These are phyloP conservation scores for Engraulis encrasicolus DNA, from an alignment of 2,113 vertebrate genomes.

Conservation along the genomic window DNA sequence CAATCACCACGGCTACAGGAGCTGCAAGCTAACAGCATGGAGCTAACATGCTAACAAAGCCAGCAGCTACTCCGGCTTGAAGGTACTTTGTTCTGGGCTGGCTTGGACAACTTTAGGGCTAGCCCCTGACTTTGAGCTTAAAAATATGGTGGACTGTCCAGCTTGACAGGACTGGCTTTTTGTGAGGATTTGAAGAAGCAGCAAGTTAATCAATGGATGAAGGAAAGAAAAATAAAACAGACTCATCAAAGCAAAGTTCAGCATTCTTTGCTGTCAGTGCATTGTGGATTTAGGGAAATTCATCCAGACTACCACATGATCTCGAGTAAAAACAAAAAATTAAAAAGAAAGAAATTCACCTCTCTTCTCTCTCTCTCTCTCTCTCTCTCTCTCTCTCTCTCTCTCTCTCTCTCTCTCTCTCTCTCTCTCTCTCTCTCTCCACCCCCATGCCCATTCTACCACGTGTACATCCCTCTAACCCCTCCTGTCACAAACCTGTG, in stretches of 20 bases:
- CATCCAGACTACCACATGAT: conserved; percentile 81
- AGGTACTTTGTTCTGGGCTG: conserved; percentile 62
- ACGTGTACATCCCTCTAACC: conserved; percentile 59
- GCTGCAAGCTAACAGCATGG: conserved; percentile 67
- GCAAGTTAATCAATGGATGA: conserved; percentile 16
- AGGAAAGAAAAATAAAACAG: conserved; percentile 21
- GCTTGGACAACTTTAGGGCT: conserved; percentile 67
- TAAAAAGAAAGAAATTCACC: conserved; percentile 16
- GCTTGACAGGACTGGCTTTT: conserved; percentile 69
- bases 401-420: not conserved
- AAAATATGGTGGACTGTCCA: conserved; percentile 60
- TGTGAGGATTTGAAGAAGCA: conserved; percentile 37
- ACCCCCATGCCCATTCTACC: not conserved
- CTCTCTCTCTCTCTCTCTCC: not conserved
- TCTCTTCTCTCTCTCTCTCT: not conserved
- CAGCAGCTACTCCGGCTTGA: conserved; percentile 60
- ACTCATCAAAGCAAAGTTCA: conserved; percentile 64
- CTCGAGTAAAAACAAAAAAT: conserved; percentile 43
- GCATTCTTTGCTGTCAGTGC: conserved; percentile 92
- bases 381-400: conserved; percentile 21
- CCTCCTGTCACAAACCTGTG: conserved; percentile 79
- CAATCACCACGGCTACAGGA: conserved; percentile 71
- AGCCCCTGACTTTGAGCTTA: conserved; percentile 57
- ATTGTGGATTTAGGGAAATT: conserved; percentile 88
- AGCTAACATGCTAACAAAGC: conserved; percentile 42